Evolutionary conservation across 2,113 vertebrate genomes (phyloP).

Genomic region (Pionites leucogaster): DNA sequence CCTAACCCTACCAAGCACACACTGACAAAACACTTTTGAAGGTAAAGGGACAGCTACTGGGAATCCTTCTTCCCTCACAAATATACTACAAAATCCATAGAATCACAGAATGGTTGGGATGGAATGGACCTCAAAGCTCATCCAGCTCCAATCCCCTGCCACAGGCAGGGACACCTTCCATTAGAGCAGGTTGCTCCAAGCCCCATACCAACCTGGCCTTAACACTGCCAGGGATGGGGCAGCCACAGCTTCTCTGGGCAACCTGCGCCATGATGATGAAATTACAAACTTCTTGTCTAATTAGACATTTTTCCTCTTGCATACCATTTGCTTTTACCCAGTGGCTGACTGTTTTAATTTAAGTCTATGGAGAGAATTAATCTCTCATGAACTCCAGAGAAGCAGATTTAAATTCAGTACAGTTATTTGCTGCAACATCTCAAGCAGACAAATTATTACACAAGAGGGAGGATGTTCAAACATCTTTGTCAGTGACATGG

Average conservation of each 20-base stretch:
- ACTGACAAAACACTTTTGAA: not conserved
- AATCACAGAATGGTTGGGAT: not conserved
- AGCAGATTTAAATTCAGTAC: not conserved
- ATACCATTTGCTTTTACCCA: not conserved
- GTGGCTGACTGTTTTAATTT: not conserved
- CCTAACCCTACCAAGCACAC: not conserved
- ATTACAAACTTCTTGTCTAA: not conserved
- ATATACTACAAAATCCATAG: not conserved
- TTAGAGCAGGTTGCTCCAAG: not conserved
- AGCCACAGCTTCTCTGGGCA: not conserved
- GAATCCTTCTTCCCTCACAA: not conserved
- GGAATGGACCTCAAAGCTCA: not conserved
- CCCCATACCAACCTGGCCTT: not conserved
- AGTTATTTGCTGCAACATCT: not conserved
- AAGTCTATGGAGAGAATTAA: not conserved
- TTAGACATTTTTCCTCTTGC: not conserved
- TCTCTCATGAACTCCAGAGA: not conserved
- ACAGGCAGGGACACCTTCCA: not conserved
- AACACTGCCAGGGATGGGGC: not conserved
- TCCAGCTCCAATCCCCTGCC: not conserved
- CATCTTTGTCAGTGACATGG: too few relatives aligned
- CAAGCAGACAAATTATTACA: not conserved
- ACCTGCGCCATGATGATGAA: not conserved
- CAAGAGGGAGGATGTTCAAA: not conserved
- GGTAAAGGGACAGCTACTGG: not conserved